A percentile compares a stretch with the other conserved stretches of the same genome.
Evolutionary conservation across 2,888 invertebrate species (phyloP).

Genomic region (Magallana nippona): DNA sequence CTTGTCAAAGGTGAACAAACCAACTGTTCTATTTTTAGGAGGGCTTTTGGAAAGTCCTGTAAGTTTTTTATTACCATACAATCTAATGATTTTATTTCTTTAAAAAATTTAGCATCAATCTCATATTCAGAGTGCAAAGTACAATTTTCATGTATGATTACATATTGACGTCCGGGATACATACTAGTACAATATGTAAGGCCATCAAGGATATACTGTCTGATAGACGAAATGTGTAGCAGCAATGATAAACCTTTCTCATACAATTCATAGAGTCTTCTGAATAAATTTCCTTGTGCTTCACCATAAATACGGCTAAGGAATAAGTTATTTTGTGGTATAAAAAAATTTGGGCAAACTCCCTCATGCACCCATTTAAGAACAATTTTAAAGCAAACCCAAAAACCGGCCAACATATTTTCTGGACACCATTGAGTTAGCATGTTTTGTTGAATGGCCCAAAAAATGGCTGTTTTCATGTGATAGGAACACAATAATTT

Average conservation of each 20-base stretch:
- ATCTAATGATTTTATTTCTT: background rate
- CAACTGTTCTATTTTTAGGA: background rate
- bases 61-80: background rate
- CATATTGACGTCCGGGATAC: too few relatives aligned
- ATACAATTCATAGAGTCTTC: background rate
- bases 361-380: background rate
- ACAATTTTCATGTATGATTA: too few relatives aligned
- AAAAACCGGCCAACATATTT: background rate
- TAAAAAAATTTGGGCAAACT: constrained; percentile 19
- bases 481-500: constrained; percentile 3
- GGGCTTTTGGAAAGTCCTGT: background rate
- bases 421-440: background rate
- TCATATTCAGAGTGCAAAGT: background rate
- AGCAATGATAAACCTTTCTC: background rate
- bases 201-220: background rate
- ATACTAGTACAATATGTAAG: too few relatives aligned
- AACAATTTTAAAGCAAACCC: background rate
- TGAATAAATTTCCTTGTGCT: background rate
- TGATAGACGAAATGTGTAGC: background rate
- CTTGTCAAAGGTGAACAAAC: background rate
- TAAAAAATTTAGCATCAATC: background rate
- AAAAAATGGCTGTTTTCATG: constrained; percentile 25
- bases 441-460: background rate
- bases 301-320: background rate
- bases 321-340: constrained; percentile 23